Conservation (phyloP, 2,113 vertebrate species). For the Cyanoliseus patagonus region DNA sequence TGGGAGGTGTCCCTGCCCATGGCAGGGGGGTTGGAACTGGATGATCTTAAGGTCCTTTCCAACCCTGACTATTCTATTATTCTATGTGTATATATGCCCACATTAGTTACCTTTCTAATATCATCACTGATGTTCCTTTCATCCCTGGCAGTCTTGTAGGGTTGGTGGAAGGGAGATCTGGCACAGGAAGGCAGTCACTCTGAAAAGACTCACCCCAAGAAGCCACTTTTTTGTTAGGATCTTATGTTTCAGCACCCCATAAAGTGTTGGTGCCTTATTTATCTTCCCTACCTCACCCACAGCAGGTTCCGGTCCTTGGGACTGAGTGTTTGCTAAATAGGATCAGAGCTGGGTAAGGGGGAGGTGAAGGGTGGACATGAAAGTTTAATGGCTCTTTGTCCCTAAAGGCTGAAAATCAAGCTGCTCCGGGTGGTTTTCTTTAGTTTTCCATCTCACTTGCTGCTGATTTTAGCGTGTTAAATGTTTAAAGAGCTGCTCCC, state of each 20-base stretch:
- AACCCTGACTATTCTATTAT: too few relatives aligned
- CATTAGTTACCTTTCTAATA: background rate
- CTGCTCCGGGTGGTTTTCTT: background rate
- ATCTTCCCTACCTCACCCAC: background rate
- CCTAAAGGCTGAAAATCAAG: background rate
- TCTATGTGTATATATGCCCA: too few relatives aligned
- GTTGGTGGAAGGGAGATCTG: background rate
- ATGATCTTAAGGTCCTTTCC: too few relatives aligned
- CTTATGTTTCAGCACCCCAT: too few relatives aligned
- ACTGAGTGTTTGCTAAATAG: background rate
- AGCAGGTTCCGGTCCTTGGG: background rate
- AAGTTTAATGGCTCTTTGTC: conserved; percentile 34
- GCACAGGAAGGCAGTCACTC: background rate
- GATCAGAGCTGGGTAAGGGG: background rate
- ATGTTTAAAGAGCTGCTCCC: conserved; percentile 14
- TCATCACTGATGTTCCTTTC: background rate
- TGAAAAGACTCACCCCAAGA: background rate
- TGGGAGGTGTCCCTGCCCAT: too few relatives aligned
- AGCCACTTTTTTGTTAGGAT: background rate
- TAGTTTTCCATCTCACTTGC: background rate
- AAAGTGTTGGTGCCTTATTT: rapidly evolving
- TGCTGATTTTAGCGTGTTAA: background rate
- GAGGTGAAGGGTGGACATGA: background rate
- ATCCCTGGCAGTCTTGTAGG: background rate
- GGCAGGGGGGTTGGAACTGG: too few relatives aligned